Evolutionary conservation across 2,888 invertebrate genomes (phyloP), one percentile per base, ranked within the genome.

Genomic region (Synanthedon andrenaeformis): DNA sequence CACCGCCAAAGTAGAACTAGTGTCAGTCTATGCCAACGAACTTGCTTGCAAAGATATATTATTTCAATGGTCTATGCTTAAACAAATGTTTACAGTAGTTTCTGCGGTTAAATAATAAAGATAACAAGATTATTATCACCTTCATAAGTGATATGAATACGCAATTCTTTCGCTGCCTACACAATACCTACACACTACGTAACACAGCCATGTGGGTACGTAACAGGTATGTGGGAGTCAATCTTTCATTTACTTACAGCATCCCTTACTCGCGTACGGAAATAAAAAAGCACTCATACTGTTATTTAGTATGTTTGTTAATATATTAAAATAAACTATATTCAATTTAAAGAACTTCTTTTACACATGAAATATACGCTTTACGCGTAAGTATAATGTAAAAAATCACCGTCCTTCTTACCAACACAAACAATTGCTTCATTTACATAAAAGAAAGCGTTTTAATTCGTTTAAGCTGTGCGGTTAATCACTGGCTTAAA

Each of bases 401-500:
- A 45, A 45, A 45, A 45, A 45, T 45, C 3, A 12, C 14, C 45
- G 45, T 45, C 45, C 45, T n/a, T 13, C 35, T 45, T 45, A 45
- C 12, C 13, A 8, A 14, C 14, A 5, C 69, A 76, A 82, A 83
- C 80, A 79, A 79, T 80, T 69, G 66, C 74, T 72, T 74, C 72
- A 82, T 83, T 82, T 70, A 79, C 78, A 82, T 82, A 79, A 79
- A 82, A 81, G 79, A 81, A 82, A 85, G 79, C 82, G 71, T 76
- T 79, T 23, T 79, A 76, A 82, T 80, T 79, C 72, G 72, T 74
- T 80, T 78, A 80, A 79, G 79, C 74, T 70, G 64, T 65, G 70
- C 65, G 75, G 78, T 80, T 82, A 80, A 80, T 82, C 79, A 75
- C 72, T 65, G 73, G 72, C 77, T 73, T 74, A 74, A 75, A 73